Evolutionary conservation across 2,888 invertebrate genomes (phyloP), one percentile per base, ranked within the genome.

Genomic region (Eupithecia centaureata): DNA sequence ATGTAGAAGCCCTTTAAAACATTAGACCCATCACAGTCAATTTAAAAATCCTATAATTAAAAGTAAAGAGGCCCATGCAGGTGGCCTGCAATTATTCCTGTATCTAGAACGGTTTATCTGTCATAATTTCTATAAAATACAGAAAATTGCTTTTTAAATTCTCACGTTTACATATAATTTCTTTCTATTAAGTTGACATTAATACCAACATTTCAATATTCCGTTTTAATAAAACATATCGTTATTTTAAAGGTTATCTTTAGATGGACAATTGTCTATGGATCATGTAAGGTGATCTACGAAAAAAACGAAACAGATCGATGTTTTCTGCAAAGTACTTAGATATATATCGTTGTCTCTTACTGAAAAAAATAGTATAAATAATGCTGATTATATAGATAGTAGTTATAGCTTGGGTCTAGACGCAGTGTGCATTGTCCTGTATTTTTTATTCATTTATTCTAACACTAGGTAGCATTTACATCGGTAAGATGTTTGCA

Each of bases 181-280:
- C n/a, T 33, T 18, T 51, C n/a, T 57, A 28, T 30, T 32, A 57
- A 57, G 22, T 18, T 32, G 57, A 57, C 32, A 13, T 22, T 57
- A 57, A 57, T 52, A 52, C 13, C 30, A 57, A 57, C 57, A 18
- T 57, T 56, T 18, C 22, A 57, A 57, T n/a, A 57, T 57, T 32
- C 18, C 12, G 22, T 57, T 57, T 52, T 52, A 15, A 57, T 57
- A 57, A 13, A 57, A 56, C 30, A n/a, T 56, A 56, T 30, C 27
- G 4, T 30, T 30, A 56, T 18, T 32, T 32, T 18, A 57, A 57
- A 57, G 57, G 57, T 57, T 57, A 57, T 57, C 32, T 57, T 33
- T 30, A 13, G 30, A 56, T 33, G 18, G n/a, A 22, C 52, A 27
- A 52, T 52, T 52, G 47, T 47, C 22, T 52, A 27, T 52, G 27